Evolutionary conservation across 2,113 vertebrate species (phyloP), one percentile per base, ranked within the genome.

Genomic region (Trinectes maculatus): DNA sequence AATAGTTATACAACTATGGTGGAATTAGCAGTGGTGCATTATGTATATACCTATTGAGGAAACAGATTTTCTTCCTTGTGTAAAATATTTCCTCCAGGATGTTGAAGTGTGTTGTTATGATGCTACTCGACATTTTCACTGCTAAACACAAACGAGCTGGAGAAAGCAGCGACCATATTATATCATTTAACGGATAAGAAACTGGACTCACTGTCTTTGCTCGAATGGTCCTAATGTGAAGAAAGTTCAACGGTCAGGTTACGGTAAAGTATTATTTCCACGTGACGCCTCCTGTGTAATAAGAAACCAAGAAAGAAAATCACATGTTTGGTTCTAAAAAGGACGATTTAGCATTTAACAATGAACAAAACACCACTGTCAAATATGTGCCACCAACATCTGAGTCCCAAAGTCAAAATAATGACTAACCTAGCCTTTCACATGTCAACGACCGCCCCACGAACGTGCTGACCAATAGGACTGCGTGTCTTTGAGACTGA

Each of bases 191-290:
- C 6, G 0, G 0, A 62, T 13, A 6, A 31, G 0, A 56, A 71
- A 28, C 2, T 6, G 10, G 4, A 80, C 87, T 88, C 85, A 91
- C 89, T 91, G 42, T 25, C 79, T 55, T 34, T 62, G 62, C 13
- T 7, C 68, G 28, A 61, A 22, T 43, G 18, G 9, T 67, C 49
- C 21, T 48, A 34, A 29, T 28, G 39, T 40, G 3, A 34, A 28
- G 43, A 57, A 59, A 55, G 44, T 58, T 67, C 6, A 85, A 8
- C 63, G 51, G 28, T 19, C 46, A 56, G 74, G 55, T 59, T 67
- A n/a, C n/a, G n/a, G n/a, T n/a, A 12, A 75, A 74, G 24, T 69
- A 6, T 49, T 63, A 54, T 49, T 51, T 65, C 29, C 40, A 48
- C 56, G 64, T 80, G 51, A 71, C 66, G 46, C 21, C 62, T 12